Percentiles rank a stretch among this genome's conserved stretches.
These are phyloP conservation scores for Serrognathus titanus DNA, from an alignment of 2,888 invertebrate species.

Conservation along the genomic window DNA sequence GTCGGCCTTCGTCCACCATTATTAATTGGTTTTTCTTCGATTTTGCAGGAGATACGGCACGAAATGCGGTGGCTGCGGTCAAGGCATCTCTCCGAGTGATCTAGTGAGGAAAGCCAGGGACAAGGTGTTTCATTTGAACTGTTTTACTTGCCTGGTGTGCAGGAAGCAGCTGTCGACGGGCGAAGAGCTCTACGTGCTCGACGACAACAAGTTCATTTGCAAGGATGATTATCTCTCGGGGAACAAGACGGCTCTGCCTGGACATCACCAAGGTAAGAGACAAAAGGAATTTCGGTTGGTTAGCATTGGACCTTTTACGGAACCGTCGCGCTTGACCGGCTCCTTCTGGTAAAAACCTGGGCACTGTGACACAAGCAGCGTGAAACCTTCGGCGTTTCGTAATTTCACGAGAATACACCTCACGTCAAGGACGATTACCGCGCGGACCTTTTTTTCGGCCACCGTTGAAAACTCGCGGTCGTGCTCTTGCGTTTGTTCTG, in stretches of 20 bases:
- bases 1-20: too few relatives aligned
- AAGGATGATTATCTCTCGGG: conserved; percentile 95
- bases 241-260: conserved; percentile 61
- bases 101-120: conserved; percentile 94
- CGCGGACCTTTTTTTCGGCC: not conserved
- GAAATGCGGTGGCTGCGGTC: conserved; percentile 96
- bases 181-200: conserved; percentile 96
- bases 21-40: not conserved
- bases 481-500: not conserved
- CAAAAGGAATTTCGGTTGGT: too few relatives aligned
- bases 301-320: too few relatives aligned
- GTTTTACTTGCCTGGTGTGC: conserved; percentile 98
- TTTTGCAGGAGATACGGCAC: conserved; percentile 91
- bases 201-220: conserved; percentile 98
- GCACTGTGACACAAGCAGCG: not conserved
- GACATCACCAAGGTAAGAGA: conserved; percentile 43
- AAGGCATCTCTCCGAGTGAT: conserved; percentile 95
- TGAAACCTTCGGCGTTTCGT: not conserved
- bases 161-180: conserved; percentile 96
- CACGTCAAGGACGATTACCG: not conserved
- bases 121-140: conserved; percentile 98
- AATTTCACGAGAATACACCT: conserved; percentile 4
- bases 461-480: not conserved
- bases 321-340: too few relatives aligned
- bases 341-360: too few relatives aligned